Evolutionary conservation across 2,888 invertebrate genomes (phyloP), one percentile per base, ranked within the genome.

Genomic region (Hirtodrosophila trivittata): DNA sequence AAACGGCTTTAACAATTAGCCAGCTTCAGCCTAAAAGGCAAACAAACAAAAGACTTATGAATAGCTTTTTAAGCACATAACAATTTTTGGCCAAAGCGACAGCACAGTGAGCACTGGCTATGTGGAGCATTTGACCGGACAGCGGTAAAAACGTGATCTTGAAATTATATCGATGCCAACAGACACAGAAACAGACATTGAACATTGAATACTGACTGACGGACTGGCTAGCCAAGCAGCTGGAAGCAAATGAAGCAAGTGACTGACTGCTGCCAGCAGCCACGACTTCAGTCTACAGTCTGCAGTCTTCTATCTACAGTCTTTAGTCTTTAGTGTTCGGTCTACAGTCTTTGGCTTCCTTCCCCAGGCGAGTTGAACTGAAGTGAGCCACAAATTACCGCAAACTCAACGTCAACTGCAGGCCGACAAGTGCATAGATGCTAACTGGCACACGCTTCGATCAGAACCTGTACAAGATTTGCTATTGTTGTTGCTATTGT

Each of bases 61-160:
- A 77, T 82, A 72, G 83, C 59, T 60, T 63, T 78, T 82, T 63
- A 82, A 82, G 47, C 57, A 37, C 47, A 55, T 39, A 42, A 51
- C 18, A 21, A 2, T 21, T 67, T 58, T 63, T 67, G 57, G 54
- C 57, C 39, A 49, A n/a, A 42, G 51, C 37, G 35, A 50, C 30
- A 10, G 9, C 1, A 28, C 28, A 28, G 28, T 28, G 9, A n/a
- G 9, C 28, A 28, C 14, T 46, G 14, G 45, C 58, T 58, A 78
- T 85, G 83, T 86, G 69, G 82, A 84, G 66, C 85, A 84, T 57
- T 68, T 72, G 65, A 65, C 50, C 68, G 75, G 62, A 46, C 81
- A 81, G 86, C 85, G 81, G 86, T 81, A 81, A 84, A 83, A 86
- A 86, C 83, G 85, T 83, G 83, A 86, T 84, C 78, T 84, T 70